Conservation (phyloP, 2,113 vertebrate species). For the Pygoscelis antarcticus region DNA sequence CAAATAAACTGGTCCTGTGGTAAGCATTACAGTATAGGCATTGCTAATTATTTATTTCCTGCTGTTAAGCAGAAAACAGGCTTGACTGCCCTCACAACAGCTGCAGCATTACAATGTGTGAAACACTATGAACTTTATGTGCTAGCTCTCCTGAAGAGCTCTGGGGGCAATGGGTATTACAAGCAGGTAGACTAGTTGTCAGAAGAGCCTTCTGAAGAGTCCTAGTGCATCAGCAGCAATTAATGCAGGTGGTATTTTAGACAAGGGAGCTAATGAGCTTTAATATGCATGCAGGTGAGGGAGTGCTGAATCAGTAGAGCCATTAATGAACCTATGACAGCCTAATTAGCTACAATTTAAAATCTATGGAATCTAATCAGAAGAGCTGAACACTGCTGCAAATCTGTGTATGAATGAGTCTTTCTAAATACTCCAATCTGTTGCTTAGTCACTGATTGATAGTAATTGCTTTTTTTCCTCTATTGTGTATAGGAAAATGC, state of each 20-base stretch:
- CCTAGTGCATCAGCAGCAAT: slow-evolving; percentile 89
- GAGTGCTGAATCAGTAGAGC: slow-evolving; percentile 94
- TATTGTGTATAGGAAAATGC: slow-evolving; percentile 81
- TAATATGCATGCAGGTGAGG: slow-evolving; percentile 99
- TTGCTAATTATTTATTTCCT: slow-evolving; percentile 79
- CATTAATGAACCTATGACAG: slow-evolving; percentile 99
- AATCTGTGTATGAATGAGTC: slow-evolving; percentile 94
- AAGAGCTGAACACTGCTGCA: slow-evolving; percentile 89
- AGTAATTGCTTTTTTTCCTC: slow-evolving; percentile 87
- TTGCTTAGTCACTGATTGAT: slow-evolving; percentile 96
- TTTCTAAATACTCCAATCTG: slow-evolving; percentile 96
- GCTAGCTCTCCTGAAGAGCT: slow-evolving; percentile 63
- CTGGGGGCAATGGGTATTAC: slow-evolving; percentile 61
- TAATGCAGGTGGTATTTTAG: slow-evolving; percentile 97
- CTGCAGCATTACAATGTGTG: slow-evolving; percentile 67
- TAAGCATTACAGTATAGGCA: slow-evolving; percentile 55
- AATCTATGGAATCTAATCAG: slow-evolving; percentile 99
- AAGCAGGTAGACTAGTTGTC: slow-evolving; percentile 80
- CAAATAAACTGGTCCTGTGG: slow-evolving; percentile 34
- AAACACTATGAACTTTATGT: slow-evolving; percentile 44
- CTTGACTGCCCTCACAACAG: slow-evolving; percentile 75
- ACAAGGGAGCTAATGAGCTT: slow-evolving; percentile 99
- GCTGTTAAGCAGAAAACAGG: slow-evolving; percentile 75
- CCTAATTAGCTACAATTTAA: slow-evolving; percentile 99
- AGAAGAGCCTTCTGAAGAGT: slow-evolving; percentile 82